These are phyloP conservation scores for Hyposoter dolosus DNA, from an alignment of 2,888 invertebrate genomes.

Conservation along the genomic window DNA sequence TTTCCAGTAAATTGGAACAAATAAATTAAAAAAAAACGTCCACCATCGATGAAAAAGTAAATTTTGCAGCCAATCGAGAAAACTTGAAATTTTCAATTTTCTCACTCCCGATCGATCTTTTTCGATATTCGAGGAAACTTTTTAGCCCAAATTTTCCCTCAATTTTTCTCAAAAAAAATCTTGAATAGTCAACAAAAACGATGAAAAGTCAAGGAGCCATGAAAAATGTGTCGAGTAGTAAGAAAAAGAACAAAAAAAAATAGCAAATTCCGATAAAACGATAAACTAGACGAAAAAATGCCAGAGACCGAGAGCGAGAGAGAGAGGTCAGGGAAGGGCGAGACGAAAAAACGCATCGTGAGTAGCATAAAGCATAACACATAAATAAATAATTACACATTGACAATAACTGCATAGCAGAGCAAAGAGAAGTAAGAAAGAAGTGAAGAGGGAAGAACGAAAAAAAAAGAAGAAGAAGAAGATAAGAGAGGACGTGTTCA, in stretches of 20 bases:
- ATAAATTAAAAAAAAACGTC: too few species aligned
- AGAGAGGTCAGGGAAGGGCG: slow-evolving; percentile 2
- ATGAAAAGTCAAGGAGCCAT: neutral
- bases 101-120: too few species aligned
- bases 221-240: neutral
- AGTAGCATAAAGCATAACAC: slow-evolving; percentile 37
- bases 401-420: slow-evolving; percentile 24
- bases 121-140: too few species aligned
- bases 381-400: slow-evolving; percentile 26
- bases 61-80: too few species aligned
- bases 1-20: too few species aligned
- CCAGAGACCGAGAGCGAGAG: neutral
- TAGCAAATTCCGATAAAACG: neutral
- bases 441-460: slow-evolving; percentile 27
- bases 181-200: neutral
- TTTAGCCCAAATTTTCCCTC: too few species aligned
- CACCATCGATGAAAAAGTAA: neutral
- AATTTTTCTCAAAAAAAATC: neutral
- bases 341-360: slow-evolving; percentile 30
- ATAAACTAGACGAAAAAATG: slow-evolving; percentile 5
- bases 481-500: slow-evolving; percentile 71
- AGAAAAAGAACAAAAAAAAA: neutral
- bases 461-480: slow-evolving; percentile 43
- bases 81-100: too few species aligned
- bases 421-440: slow-evolving; percentile 51